Conservation (phyloP, 2,113 vertebrate species). For the Corynorhinus townsendii region DNA sequence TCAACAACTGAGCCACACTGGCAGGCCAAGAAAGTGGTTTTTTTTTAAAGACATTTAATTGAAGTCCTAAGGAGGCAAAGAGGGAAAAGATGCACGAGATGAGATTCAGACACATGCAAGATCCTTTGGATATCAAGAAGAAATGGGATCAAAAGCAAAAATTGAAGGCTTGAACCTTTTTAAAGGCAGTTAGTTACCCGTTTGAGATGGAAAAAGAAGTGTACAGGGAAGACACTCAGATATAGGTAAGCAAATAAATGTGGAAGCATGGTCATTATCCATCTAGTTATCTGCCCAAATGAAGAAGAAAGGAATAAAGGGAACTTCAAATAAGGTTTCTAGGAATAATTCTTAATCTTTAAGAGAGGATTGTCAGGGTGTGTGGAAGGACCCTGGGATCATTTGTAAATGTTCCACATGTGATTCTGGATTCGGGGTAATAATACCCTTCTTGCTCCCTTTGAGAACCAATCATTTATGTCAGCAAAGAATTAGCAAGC, state of each 20-base stretch:
- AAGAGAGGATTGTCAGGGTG: neutral
- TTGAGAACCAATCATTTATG: neutral
- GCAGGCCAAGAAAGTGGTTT: too few relatives aligned
- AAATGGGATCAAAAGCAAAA: slow-evolving; percentile 12
- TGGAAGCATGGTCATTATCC: neutral
- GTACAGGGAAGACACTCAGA: neutral
- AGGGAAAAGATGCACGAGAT: neutral
- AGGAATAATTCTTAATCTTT: slow-evolving; percentile 9
- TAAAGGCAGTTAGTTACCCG: neutral
- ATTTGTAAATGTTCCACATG: neutral
- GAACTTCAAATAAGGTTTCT: neutral
- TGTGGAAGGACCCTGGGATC: neutral
- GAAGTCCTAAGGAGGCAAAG: neutral
- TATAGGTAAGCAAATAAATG: neutral
- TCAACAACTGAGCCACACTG: too few relatives aligned
- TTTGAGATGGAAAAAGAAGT: neutral
- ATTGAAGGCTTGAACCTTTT: neutral
- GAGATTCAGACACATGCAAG: neutral
- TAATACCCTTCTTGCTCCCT: neutral
- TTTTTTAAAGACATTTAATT: neutral
- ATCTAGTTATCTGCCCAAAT: neutral
- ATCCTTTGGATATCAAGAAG: neutral
- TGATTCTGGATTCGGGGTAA: neutral
- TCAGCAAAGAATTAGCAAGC: neutral
- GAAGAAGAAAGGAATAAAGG: neutral